phyloP scores from a whole-genome alignment of 2,797 vertebrate species.

The Halcyon leucocephala region DNA sequence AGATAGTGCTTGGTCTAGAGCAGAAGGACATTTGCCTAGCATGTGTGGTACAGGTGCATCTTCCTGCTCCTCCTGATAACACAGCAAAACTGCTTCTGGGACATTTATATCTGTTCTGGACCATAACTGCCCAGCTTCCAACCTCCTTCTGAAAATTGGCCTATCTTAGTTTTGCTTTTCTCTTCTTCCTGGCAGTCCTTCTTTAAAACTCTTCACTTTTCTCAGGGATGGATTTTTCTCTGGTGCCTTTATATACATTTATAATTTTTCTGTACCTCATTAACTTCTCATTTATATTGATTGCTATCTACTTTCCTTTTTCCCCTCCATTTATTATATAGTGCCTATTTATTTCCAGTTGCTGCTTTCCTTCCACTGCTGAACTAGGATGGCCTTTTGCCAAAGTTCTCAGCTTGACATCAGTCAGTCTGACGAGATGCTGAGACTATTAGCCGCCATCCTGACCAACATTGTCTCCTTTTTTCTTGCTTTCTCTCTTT shows the following conservation, averaged over 20 bases:
- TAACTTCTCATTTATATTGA: slow-evolving; percentile 69
- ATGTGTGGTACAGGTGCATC: background rate
- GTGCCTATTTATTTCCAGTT: slow-evolving; percentile 45
- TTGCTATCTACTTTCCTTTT: slow-evolving; percentile 32
- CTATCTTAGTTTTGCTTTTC: background rate
- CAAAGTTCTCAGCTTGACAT: slow-evolving; percentile 50
- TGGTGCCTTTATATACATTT: slow-evolving; percentile 6
- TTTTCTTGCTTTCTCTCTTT: slow-evolving; percentile 17
- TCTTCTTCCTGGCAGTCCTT: background rate
- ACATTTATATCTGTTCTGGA: background rate
- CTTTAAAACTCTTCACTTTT: background rate
- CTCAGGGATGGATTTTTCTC: background rate
- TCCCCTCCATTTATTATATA: slow-evolving; percentile 33
- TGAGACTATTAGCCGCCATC: slow-evolving; percentile 49
- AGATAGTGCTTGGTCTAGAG: background rate
- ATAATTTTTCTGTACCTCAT: slow-evolving; percentile 53
- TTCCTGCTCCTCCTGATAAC: background rate
- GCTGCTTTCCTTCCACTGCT: slow-evolving; percentile 3
- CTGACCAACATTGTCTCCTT: slow-evolving; percentile 22
- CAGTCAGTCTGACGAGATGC: background rate
- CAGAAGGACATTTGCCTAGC: background rate
- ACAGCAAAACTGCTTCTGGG: background rate
- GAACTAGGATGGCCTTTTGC: slow-evolving; percentile 47
- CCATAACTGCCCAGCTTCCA: background rate
- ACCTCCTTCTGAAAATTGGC: background rate